Evolutionary conservation across 2,888 invertebrate species (phyloP), one percentile per base, ranked within the genome.

Genomic region (Tachina lurida): DNA sequence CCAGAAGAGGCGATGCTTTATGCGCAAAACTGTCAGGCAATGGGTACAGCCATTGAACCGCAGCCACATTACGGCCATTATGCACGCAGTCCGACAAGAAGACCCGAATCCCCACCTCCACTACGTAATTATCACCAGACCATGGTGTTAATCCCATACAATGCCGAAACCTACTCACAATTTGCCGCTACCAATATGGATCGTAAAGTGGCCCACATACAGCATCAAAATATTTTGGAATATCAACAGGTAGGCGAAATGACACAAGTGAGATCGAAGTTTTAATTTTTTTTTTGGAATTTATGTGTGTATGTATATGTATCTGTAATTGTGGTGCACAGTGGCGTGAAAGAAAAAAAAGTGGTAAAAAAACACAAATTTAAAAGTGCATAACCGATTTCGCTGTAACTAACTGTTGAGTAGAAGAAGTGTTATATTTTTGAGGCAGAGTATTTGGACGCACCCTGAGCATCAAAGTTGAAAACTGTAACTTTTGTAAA

Each of bases 31-130:
- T 93, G 93, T 76, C 92, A 92, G 77, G 91, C 91, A 22, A 89
- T 92, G 90, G 90, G 89, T 87, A 85, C 91, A 60, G 84, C 91
- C 67, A 89, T 91, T 65, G 91, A 91, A 82, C 90, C 90, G 67
- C 91, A 91, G 87, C 89, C 77, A 58, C 90, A 88, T 84, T 92
- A 91, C 87, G 91, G 92, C 52, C 92, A 93, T 68, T 93, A 93
- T 84, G 93, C 92, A 0, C 88, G 93, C 70, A 93, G 93, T 84
- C 93, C 93, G 22, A 93, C 92, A 2, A 87, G 93, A 22, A 93
- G 95, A 22, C 95, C 96, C 0, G 95, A 95, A 91, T 96, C 96
- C 0, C 96, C 96, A 9, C 95, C 96, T 0, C 96, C 96, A 0
- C 94, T 95, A 82, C 93, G 95, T 49, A 95, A 94, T 87, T 95